Base-by-base conservation (phyloP, 2,797 vertebrate species). In the Danio jaintianensis region DNA sequence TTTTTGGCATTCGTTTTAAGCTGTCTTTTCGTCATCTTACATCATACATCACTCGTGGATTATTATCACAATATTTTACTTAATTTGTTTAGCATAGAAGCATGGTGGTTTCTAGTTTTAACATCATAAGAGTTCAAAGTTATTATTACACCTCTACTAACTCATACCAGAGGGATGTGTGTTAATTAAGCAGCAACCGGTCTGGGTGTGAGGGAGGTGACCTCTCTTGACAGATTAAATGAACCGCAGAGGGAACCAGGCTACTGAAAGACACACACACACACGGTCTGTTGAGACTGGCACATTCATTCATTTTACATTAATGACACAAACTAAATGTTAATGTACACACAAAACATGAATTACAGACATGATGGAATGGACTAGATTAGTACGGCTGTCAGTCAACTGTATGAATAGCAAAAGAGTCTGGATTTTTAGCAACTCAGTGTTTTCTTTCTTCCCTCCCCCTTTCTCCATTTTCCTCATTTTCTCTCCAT, bases 401-500 rank as follows among this genome's bases (percentile, higher is more conserved):
- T 62, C 22, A 7, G 9, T 74, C 42, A 74, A 48, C 10, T 48
- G n/a, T 55, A 36, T 66, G 40, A 77, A 77, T 36, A 29, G 50
- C 43, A 40, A 45, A 36, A 13, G 50, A 56, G 50, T 56, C 38
- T 53, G 20, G 15, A 5, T 67, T 36, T 77, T 77, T 36, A 66
- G 20, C 10, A 47, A 47, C 47, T 79, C 38, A 64, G 62, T 79
- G 78, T 75, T 59, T 61, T 47, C 40, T 72, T 52, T 71, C 18
- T 56, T 15, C 45, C 69, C 40, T 58, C 62, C 75, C 47, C 82
- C 71, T 85, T 84, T 89, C 75, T 59, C 76, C 11, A 36, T 62
- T 62, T 73, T 76, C 69, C 62, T 64, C 50, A 67, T 48, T 69
- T 80, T 85, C 82, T 75, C 48, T 88, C 88, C 84, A 84, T 88